Base-by-base conservation (phyloP, 2,113 vertebrate genomes). In the Labrus mixtus region DNA sequence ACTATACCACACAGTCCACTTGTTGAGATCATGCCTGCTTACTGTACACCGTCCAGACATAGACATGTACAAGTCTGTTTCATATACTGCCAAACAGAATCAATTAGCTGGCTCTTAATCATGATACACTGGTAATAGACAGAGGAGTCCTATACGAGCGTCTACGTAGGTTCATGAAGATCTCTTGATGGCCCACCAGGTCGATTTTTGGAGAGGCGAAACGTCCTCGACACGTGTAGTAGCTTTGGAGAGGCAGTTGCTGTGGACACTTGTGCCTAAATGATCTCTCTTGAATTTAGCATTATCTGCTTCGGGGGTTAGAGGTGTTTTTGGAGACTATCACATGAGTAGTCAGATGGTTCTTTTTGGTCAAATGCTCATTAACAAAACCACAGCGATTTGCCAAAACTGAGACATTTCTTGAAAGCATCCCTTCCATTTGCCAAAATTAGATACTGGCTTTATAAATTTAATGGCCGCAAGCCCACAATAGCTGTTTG, bases 261-360 rank as follows among this genome's bases (percentile, higher is more conserved):
- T 83, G 85, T 80, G 80, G 90, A 90, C 90, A 89, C 91, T 93
- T 92, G 87, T 92, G 89, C 76, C 86, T 83, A 85, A 87, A 89
- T 81, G 91, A 94, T 91, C 90, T 94, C 91, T 93, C 91, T 87
- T 78, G 88, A 93, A 91, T 93, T 91, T 88, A 91, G 82, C 86
- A 81, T 92, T 87, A 93, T 90, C 89, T 88, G 92, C 93, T 93
- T 88, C 67, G 78, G 87, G 83, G 91, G 89, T 92, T 87, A 75
- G 81, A 91, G 90, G 85, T 88, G 83, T 89, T 91, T 51, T 87
- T 72, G 79, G 78, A 86, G 87, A 83, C 79, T 56, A 64, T 91
- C 93, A 93, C 83, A 90, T 90, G 92, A 93, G 87, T 83, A 89
- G 92, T 93, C 92, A 93, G 92, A 93, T 92, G 93, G 74, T 90